phyloP scores from a whole-genome alignment of 2,113 vertebrate genomes.

The Sarotherodon lohbergeri region DNA sequence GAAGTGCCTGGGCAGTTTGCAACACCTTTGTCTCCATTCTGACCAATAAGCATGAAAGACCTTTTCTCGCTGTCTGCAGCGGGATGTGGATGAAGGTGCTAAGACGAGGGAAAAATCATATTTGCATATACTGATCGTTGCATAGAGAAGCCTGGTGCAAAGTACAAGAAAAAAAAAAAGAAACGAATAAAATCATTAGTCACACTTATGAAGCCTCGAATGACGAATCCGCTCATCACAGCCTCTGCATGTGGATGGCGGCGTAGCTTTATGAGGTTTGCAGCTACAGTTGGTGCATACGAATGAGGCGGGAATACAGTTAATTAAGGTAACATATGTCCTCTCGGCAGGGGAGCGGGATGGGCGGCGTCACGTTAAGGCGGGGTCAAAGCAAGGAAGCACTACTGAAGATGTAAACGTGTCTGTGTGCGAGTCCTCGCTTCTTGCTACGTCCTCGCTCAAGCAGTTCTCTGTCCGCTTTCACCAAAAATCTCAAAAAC shows the following conservation, averaged over 20 bases:
- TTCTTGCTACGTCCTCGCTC: neutral
- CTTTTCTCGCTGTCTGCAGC: neutral
- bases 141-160: slow-evolving; percentile 74
- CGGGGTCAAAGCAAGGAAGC: slow-evolving; percentile 53
- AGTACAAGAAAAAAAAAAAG: neutral
- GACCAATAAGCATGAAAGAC: neutral
- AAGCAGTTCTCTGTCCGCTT: neutral
- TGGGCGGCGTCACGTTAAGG: slow-evolving; percentile 20
- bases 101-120: slow-evolving; percentile 31
- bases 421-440: slow-evolving; percentile 10
- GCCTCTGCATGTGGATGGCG: neutral
- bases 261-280: neutral
- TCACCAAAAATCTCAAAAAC: neutral
- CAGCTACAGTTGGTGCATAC: slow-evolving; percentile 20
- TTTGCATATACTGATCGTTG: slow-evolving; percentile 72
- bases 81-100: neutral
- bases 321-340: slow-evolving; percentile 45
- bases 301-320: slow-evolving; percentile 20
- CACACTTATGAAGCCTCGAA: neutral
- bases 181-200: neutral
- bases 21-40: neutral
- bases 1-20: neutral
- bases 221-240: neutral
- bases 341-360: neutral
- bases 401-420: slow-evolving; percentile 47